These are phyloP conservation scores for Drosophila ercepeae DNA, from an alignment of 1,140 invertebrate genomes.

Conservation along the genomic window DNA sequence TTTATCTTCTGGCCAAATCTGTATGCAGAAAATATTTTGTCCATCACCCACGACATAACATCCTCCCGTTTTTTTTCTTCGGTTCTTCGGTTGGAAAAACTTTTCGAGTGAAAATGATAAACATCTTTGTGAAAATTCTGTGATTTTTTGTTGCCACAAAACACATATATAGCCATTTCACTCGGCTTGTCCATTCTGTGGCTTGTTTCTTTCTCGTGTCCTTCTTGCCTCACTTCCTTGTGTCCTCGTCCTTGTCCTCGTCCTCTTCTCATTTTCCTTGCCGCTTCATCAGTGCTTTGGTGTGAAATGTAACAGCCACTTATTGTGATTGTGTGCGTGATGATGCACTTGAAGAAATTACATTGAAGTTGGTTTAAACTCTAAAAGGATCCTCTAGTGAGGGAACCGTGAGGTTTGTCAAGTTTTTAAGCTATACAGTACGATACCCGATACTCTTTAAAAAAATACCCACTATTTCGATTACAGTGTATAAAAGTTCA, in stretches of 20 bases:
- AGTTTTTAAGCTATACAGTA: no score
- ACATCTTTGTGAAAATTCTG: slow-evolving; percentile 76
- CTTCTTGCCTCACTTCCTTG: slow-evolving; percentile 12
- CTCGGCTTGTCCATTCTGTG: slow-evolving; percentile 50
- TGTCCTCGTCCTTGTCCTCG: slow-evolving; percentile 20
- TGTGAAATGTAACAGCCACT: slow-evolving; percentile 81
- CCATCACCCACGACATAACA: slow-evolving; percentile 45
- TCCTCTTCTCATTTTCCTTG: slow-evolving; percentile 26
- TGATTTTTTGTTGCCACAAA: slow-evolving; percentile 53
- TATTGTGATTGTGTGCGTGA: slow-evolving; percentile 70
- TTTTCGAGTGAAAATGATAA: slow-evolving; percentile 66
- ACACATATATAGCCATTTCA: slow-evolving; percentile 26
- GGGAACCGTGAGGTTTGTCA: no score
- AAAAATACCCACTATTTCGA: background rate
- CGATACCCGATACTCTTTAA: no score
- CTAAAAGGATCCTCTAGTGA: no score
- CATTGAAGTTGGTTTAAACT: background rate
- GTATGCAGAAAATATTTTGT: slow-evolving; percentile 79
- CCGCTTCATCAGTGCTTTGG: slow-evolving; percentile 70
- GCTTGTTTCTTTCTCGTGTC: slow-evolving; percentile 41
- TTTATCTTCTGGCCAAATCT: slow-evolving; percentile 78
- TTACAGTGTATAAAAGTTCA: slow-evolving; percentile 1
- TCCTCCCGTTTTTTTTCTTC: background rate
- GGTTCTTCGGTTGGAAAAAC: slow-evolving; percentile 27
- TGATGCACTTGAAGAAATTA: background rate